phyloP scores from a whole-genome alignment of 2,113 vertebrate genomes.

The Budorcas taxicolor region DNA sequence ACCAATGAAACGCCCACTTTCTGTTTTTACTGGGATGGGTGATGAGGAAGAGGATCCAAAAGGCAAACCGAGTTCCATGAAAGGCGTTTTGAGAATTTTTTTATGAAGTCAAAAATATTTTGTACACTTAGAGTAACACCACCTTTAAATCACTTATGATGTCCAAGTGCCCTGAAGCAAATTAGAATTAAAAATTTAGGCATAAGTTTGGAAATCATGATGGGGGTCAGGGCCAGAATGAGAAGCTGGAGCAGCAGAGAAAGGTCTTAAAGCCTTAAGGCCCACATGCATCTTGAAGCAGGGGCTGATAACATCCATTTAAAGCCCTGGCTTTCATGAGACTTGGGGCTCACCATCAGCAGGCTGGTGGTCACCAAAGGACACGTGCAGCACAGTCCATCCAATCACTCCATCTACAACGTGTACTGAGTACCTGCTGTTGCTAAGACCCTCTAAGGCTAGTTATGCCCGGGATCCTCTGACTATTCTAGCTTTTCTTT shows the following conservation, averaged over 20 bases:
- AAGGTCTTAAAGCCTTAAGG: neutral
- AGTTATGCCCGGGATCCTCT: neutral
- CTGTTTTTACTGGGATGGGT: neutral
- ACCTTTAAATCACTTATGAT: neutral
- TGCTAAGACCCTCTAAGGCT: neutral
- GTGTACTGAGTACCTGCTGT: fast-evolving
- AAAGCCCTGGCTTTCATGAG: neutral
- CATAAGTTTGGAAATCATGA: neutral
- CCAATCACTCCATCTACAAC: neutral
- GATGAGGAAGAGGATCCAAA: neutral
- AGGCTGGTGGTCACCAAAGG: neutral
- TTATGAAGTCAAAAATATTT: neutral
- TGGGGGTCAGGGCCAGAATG: neutral
- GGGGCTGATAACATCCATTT: neutral
- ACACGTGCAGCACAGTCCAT: fast-evolving
- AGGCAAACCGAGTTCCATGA: neutral
- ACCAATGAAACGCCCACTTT: neutral
- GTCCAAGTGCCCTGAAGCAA: neutral
- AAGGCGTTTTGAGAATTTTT: neutral
- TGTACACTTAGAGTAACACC: neutral
- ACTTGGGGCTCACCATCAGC: neutral
- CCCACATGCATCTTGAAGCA: neutral
- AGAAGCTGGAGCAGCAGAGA: neutral
- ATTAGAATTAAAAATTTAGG: neutral
- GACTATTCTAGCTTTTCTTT: neutral